phyloP scores from a whole-genome alignment of 2,888 invertebrate species.

The Spodoptera exigua region DNA sequence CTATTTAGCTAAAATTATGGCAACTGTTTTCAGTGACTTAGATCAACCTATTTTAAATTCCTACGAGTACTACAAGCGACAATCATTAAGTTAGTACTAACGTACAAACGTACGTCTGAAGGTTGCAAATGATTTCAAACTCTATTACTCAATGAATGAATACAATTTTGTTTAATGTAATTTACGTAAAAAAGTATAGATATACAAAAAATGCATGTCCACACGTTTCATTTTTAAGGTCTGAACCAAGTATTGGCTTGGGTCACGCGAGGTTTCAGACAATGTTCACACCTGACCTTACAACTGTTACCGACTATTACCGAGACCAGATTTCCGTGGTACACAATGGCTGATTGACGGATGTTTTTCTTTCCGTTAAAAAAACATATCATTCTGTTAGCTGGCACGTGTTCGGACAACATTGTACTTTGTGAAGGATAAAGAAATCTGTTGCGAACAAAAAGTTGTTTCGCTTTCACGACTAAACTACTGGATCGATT shows the following conservation, averaged over 20 bases:
- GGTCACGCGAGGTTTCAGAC: conserved; percentile 18
- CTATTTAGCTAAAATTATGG: no score
- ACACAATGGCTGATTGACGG: conserved; percentile 2
- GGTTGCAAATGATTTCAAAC: no score
- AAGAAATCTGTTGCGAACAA: not conserved
- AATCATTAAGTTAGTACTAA: not conserved
- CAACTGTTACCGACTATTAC: not conserved
- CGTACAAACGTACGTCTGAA: no score
- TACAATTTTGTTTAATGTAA: no score
- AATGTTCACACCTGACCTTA: conserved; percentile 32
- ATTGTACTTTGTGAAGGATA: not conserved
- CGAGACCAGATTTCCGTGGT: conserved; percentile 46
- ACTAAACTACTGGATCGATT: no score
- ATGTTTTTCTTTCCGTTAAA: conserved; percentile 27
- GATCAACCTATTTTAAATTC: no score
- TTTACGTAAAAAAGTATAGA: not conserved
- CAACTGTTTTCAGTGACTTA: no score
- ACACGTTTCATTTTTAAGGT: conserved; percentile 9
- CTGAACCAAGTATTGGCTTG: conserved; percentile 1
- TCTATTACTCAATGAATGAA: no score
- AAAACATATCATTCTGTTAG: conserved; percentile 9
- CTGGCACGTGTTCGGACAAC: not conserved
- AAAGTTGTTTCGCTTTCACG: no score
- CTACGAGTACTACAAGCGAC: no score
- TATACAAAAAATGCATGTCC: conserved; percentile 2